phyloP scores from a whole-genome alignment of 2,113 vertebrate genomes.

The Regulus satrapa region DNA sequence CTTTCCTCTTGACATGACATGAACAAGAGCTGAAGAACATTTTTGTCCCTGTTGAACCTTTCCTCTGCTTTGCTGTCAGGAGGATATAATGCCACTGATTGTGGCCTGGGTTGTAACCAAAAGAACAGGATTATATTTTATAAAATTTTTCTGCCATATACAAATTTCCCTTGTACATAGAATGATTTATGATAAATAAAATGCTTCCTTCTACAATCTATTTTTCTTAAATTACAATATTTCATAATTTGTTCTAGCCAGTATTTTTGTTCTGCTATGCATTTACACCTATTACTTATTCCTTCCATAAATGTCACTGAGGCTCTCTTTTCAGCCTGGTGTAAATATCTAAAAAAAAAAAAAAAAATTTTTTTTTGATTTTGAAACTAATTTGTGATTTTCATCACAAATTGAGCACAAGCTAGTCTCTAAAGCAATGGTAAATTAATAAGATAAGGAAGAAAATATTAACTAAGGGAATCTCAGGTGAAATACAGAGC shows the following conservation, averaged over 20 bases:
- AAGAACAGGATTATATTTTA: not conserved
- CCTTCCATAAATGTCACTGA: not conserved
- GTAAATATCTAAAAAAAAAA: not conserved
- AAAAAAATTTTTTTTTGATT: too few species aligned
- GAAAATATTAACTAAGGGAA: not conserved
- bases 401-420: not conserved
- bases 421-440: not conserved
- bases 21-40: not conserved
- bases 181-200: not conserved
- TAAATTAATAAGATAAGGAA: not conserved
- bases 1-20: not conserved
- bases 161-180: not conserved
- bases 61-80: not conserved
- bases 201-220: not conserved
- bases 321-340: not conserved
- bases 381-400: too few species aligned
- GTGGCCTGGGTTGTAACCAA: not conserved
- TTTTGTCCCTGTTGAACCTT: not conserved
- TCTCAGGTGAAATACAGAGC: not conserved
- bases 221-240: not conserved
- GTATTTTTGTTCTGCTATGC: not conserved
- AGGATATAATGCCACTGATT: not conserved
- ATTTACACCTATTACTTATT: not conserved
- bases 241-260: not conserved
- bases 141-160: not conserved